phyloP scores from a whole-genome alignment of 1,140 invertebrate genomes.

The Calosoma granatense region DNA sequence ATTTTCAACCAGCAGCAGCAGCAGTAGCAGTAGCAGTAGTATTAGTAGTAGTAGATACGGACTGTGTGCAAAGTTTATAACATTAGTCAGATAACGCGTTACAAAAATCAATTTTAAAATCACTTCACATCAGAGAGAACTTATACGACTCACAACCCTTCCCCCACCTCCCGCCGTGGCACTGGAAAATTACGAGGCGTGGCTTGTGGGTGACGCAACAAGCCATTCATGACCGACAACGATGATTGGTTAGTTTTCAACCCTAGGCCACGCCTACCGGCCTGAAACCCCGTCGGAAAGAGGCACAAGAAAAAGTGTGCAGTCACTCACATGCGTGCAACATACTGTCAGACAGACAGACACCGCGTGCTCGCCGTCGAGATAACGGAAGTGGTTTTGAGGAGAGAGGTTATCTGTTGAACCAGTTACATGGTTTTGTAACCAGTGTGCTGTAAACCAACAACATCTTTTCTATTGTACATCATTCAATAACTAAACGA shows the following conservation, averaged over 20 bases:
- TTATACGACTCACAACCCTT: no score
- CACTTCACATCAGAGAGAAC: background rate
- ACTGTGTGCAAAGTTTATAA: slow-evolving; percentile 1
- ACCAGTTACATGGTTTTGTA: no score
- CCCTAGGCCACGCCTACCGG: slow-evolving; percentile 23
- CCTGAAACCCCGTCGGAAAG: slow-evolving; percentile 18
- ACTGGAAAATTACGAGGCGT: slow-evolving; percentile 17
- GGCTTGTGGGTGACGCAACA: slow-evolving; percentile 24
- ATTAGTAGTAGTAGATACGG: no score
- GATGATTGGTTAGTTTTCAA: slow-evolving; percentile 24
- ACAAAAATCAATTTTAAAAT: background rate
- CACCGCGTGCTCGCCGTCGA: no score
- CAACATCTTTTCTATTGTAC: no score
- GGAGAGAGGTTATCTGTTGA: no score
- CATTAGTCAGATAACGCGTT: background rate
- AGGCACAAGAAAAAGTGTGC: slow-evolving; percentile 25
- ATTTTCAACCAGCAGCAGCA: no score
- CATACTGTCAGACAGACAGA: background rate
- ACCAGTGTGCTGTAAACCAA: no score
- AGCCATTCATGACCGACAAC: slow-evolving; percentile 16
- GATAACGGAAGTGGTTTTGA: no score
- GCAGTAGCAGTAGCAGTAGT: no score
- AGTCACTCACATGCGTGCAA: slow-evolving; percentile 26
- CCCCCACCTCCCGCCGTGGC: slow-evolving; percentile 5
- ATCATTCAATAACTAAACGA: no score